Evolutionary conservation across 1,140 invertebrate genomes (phyloP).

Genomic region (Aphelenchoides avenae): DNA sequence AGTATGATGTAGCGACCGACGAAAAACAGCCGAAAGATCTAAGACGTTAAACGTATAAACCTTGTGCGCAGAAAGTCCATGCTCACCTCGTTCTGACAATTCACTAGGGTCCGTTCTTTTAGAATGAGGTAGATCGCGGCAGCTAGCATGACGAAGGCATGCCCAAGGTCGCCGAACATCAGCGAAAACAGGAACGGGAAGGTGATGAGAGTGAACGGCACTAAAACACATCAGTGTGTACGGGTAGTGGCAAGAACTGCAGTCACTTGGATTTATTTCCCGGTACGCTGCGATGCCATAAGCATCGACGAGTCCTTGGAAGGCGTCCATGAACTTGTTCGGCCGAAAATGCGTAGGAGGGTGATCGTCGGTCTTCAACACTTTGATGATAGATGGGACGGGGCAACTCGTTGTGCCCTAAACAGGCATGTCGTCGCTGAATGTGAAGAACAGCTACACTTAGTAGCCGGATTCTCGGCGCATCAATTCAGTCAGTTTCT

Average conservation of each 20-base stretch:
- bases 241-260: too few species aligned
- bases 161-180: conserved; percentile 86
- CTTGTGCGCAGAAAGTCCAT: conserved; percentile 35
- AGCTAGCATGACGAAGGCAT: conserved; percentile 73
- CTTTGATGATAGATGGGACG: too few species aligned
- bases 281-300: conserved; percentile 63
- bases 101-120: conserved; percentile 71
- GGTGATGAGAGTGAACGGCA: conserved; percentile 81
- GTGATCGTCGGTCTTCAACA: too few species aligned
- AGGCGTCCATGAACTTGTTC: conserved; percentile 63
- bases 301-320: conserved; percentile 63
- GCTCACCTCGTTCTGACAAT: conserved; percentile 68
- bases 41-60: conserved; percentile 37
- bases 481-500: too few species aligned
- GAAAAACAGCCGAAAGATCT: conserved; percentile 95
- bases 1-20: conserved; percentile 92
- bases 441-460: too few species aligned
- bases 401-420: too few species aligned
- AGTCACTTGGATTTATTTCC: conserved; percentile 63
- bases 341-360: too few species aligned
- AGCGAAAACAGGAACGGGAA: conserved; percentile 87
- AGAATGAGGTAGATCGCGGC: conserved; percentile 74
- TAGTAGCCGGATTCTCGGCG: too few species aligned
- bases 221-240: too few species aligned
- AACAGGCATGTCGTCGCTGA: too few species aligned